Conservation (phyloP, 1,140 invertebrate species). For the Coelopa frigida region DNA sequence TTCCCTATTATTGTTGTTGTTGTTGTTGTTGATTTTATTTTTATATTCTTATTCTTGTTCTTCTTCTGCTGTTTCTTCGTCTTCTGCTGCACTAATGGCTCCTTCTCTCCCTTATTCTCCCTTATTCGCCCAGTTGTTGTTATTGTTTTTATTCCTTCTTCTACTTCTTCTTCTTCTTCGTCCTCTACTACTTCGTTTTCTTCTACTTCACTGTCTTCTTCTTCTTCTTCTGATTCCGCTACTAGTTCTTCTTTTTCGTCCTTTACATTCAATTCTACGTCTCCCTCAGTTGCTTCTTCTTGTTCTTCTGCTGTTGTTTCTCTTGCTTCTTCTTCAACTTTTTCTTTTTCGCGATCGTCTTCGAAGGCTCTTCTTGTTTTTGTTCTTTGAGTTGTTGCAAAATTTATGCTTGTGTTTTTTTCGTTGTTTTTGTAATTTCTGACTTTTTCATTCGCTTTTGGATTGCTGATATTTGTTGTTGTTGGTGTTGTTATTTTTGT, state of each 20-base stretch:
- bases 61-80: background rate
- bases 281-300: background rate
- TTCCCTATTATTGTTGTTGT: background rate
- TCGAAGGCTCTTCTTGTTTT: background rate
- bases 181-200: background rate
- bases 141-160: background rate
- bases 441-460: conserved; percentile 4
- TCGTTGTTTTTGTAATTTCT: conserved; percentile 19
- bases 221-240: background rate
- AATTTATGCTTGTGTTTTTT: background rate
- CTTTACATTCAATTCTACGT: background rate
- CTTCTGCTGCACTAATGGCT: conserved; percentile 10
- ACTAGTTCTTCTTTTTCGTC: background rate
- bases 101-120: conserved; percentile 26
- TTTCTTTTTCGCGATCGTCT: conserved; percentile 2
- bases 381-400: conserved; percentile 2
- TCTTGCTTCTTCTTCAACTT: conserved; percentile 1
- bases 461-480: conserved; percentile 19
- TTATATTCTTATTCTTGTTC: conserved; percentile 7
- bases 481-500: conserved; percentile 13
- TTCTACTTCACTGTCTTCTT: background rate
- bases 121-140: conserved; percentile 12
- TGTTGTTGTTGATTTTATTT: too few species aligned
- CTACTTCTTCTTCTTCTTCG: background rate
- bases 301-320: background rate